Percentiles rank a stretch among this genome's conserved stretches.
phyloP scores from a whole-genome alignment of 2,888 invertebrate species.

The Eucera pruinosa region DNA sequence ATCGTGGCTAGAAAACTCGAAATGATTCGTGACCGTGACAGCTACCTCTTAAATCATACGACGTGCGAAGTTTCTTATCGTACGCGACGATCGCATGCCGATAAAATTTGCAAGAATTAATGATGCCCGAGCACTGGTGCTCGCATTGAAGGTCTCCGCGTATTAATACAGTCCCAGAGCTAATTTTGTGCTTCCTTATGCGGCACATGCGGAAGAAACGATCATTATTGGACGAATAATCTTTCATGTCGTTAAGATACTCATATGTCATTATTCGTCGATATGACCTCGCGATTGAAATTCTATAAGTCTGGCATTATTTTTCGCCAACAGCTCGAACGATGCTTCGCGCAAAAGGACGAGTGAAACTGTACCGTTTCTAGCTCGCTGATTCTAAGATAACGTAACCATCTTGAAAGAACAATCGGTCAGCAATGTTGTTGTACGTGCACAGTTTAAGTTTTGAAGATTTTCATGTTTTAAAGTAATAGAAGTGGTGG shows the following conservation, averaged over 20 bases:
- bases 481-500: no score
- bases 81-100: constrained; percentile 48
- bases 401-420: no score
- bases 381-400: no score
- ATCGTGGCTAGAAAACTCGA: constrained; percentile 34
- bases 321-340: background rate
- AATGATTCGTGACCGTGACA: constrained; percentile 23
- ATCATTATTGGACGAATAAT: constrained; percentile 49
- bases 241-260: constrained; percentile 35
- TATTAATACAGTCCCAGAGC: constrained; percentile 38
- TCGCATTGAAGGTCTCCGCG: constrained; percentile 32
- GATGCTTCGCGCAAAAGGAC: background rate
- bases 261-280: constrained; percentile 51
- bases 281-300: constrained; percentile 47
- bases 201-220: constrained; percentile 60
- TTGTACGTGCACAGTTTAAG: no score
- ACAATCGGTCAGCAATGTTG: no score
- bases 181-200: constrained; percentile 63
- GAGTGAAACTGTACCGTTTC: background rate
- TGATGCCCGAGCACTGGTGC: constrained; percentile 36
- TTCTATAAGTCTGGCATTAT: background rate
- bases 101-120: constrained; percentile 61
- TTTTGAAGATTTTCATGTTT: no score
- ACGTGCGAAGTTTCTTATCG: constrained; percentile 58
- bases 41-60: constrained; percentile 39